phyloP scores from a whole-genome alignment of 2,797 vertebrate genomes.

The Micromesistius poutassou region DNA sequence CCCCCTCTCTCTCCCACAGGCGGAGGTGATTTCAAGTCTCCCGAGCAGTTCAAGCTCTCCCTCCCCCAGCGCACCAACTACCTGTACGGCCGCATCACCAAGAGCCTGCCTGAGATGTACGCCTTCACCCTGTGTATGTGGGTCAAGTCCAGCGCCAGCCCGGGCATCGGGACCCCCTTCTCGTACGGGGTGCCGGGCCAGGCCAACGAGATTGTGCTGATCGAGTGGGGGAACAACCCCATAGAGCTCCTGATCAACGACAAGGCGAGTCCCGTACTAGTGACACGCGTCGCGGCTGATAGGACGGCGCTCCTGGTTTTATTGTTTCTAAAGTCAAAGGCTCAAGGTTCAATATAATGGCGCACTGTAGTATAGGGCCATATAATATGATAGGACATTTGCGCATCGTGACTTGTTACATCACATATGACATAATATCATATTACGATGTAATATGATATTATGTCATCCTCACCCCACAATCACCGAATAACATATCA shows the following conservation, averaged over 20 bases:
- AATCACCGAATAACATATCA: too few relatives aligned
- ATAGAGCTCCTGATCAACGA: conserved; percentile 96
- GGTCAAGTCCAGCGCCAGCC: conserved; percentile 90
- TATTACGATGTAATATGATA: too few relatives aligned
- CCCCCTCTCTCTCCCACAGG: conserved; percentile 63
- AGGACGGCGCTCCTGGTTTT: neutral
- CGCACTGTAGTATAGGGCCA: too few relatives aligned
- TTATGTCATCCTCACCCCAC: too few relatives aligned
- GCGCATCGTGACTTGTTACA: too few relatives aligned
- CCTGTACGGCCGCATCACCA: conserved; percentile 92
- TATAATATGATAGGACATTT: too few relatives aligned
- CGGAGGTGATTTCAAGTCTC: conserved; percentile 92
- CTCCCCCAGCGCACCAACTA: conserved; percentile 95
- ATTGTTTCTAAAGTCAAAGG: neutral
- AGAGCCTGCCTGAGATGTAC: conserved; percentile 93
- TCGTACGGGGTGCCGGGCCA: conserved; percentile 94
- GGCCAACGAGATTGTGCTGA: conserved; percentile 96
- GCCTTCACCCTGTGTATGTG: conserved; percentile 97
- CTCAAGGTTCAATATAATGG: neutral
- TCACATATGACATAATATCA: neutral
- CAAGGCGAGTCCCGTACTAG: conserved; percentile 76
- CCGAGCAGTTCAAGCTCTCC: conserved; percentile 94
- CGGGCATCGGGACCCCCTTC: conserved; percentile 94
- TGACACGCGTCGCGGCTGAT: neutral
- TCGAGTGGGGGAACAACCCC: conserved; percentile 98